Conservation (phyloP, 2,888 invertebrate genomes). For the Dynastes maya region DNA sequence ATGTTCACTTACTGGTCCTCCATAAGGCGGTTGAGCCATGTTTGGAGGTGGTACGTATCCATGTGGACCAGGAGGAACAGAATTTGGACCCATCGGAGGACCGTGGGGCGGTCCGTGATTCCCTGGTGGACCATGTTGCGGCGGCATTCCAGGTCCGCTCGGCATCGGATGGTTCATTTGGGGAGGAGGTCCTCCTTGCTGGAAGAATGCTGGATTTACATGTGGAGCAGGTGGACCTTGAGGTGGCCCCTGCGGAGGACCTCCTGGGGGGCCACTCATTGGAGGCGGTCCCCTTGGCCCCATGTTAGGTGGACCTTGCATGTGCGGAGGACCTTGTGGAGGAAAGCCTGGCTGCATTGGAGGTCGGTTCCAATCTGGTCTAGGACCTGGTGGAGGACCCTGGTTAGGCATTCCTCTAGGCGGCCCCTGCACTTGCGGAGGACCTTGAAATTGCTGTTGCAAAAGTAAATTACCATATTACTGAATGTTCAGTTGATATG, state of each 20-base stretch:
- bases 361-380: slow-evolving; percentile 84
- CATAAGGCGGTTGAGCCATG: slow-evolving; percentile 73
- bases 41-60: slow-evolving; percentile 72
- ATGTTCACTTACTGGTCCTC: slow-evolving; percentile 74
- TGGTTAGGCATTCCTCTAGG: slow-evolving; percentile 76
- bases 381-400: slow-evolving; percentile 75
- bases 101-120: slow-evolving; percentile 77
- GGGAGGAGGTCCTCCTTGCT: slow-evolving; percentile 77
- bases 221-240: slow-evolving; percentile 86
- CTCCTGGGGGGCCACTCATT: slow-evolving; percentile 70
- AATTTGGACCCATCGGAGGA: slow-evolving; percentile 76
- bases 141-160: slow-evolving; percentile 74
- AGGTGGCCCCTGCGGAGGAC: slow-evolving; percentile 72
- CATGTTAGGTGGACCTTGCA: slow-evolving; percentile 77
- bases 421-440: slow-evolving; percentile 75
- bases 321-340: slow-evolving; percentile 80
- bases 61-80: slow-evolving; percentile 71
- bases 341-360: slow-evolving; percentile 81
- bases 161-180: slow-evolving; percentile 74
- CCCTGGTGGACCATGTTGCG: slow-evolving; percentile 79
- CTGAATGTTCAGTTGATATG: slow-evolving; percentile 22
- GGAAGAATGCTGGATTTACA: slow-evolving; percentile 97
- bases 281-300: slow-evolving; percentile 76
- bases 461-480: slow-evolving; percentile 47
- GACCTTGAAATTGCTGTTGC: slow-evolving; percentile 72